Percentiles rank a stretch among this genome's conserved stretches.
phyloP scores from a whole-genome alignment of 2,888 invertebrate genomes.

The Andrena trimmerana region DNA sequence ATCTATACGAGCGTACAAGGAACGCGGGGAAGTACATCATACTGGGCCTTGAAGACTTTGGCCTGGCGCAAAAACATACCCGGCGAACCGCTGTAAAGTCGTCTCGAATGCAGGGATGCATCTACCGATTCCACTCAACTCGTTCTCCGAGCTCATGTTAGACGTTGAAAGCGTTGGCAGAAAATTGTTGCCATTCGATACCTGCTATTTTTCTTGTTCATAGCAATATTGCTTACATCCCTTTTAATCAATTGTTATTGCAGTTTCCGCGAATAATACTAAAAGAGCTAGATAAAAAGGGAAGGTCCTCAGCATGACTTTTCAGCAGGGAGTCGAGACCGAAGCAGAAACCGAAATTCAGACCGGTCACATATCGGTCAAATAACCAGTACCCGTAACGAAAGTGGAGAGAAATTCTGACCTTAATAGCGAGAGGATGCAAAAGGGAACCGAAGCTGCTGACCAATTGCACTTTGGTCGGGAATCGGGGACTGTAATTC shows the following conservation, averaged over 20 bases:
- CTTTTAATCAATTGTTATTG: not conserved
- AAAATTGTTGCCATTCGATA: not conserved
- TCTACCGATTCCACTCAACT: slow-evolving; percentile 56
- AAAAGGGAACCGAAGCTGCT: too few relatives aligned
- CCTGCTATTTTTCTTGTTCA: not conserved
- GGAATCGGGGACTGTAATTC: too few relatives aligned
- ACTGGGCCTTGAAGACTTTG: slow-evolving; percentile 66
- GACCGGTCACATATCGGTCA: too few relatives aligned
- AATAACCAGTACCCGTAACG: too few relatives aligned
- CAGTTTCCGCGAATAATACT: too few relatives aligned
- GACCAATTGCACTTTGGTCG: too few relatives aligned
- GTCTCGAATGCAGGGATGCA: slow-evolving; percentile 76
- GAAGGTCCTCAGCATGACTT: too few relatives aligned
- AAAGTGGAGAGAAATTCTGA: too few relatives aligned
- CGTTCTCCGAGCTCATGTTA: slow-evolving; percentile 16
- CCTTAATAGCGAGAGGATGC: too few relatives aligned
- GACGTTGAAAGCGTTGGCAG: slow-evolving; percentile 10
- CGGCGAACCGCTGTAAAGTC: slow-evolving; percentile 76
- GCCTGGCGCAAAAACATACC: slow-evolving; percentile 76
- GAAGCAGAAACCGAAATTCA: too few relatives aligned
- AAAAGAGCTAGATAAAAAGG: too few relatives aligned
- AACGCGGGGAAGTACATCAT: slow-evolving; percentile 53
- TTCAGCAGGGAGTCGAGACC: too few relatives aligned
- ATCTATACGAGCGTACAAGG: slow-evolving; percentile 60
- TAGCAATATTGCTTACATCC: not conserved